Evolutionary conservation across 2,113 vertebrate genomes (phyloP), one percentile per base, ranked within the genome.

Genomic region (Henicopernis longicauda): DNA sequence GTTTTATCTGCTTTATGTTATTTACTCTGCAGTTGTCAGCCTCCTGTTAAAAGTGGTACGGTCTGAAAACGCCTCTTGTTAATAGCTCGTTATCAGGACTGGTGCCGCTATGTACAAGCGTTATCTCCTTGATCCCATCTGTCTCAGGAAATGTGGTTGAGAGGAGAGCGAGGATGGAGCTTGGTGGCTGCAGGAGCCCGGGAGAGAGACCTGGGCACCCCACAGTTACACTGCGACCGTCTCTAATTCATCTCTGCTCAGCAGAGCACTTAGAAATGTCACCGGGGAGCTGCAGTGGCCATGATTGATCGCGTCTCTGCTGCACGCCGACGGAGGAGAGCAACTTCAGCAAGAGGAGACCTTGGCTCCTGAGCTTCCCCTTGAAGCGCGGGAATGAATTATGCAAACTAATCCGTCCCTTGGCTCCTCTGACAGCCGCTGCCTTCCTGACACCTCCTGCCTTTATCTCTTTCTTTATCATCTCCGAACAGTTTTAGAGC

Each of bases 371-470:
- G 83, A 95, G 92, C 73, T 73, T 96, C 86, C 93, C 95, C 86
- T 97, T 96, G 95, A 95, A 94, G 86, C 87, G 47, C 3, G 10
- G 77, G 82, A 87, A 95, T 94, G 70, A 96, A 96, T 96, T 95
- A 96, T 96, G 80, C 94, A 97, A 96, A 94, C 66, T 90, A 90
- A 94, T 91, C 66, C 1, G 0, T 96, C 80, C 94, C 92, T 85
- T 88, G 90, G 80, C 82, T 90, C 79, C 79, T 84, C 70, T 0
- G 0, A 79, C 49, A 86, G 57, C 91, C 80, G 55, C 94, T 85
- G 52, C 92, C 49, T 93, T 84, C 71, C 74, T 34, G 54, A 52
- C 71, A 82, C 36, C 85, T 90, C 74, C 79, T 82, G 57, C 54
- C 76, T 96, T 88, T 95, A 73, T 42, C 32, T 67, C 34, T 76